These are phyloP conservation scores for Pterois miles DNA, from an alignment of 2,797 vertebrate genomes.

Conservation along the genomic window DNA sequence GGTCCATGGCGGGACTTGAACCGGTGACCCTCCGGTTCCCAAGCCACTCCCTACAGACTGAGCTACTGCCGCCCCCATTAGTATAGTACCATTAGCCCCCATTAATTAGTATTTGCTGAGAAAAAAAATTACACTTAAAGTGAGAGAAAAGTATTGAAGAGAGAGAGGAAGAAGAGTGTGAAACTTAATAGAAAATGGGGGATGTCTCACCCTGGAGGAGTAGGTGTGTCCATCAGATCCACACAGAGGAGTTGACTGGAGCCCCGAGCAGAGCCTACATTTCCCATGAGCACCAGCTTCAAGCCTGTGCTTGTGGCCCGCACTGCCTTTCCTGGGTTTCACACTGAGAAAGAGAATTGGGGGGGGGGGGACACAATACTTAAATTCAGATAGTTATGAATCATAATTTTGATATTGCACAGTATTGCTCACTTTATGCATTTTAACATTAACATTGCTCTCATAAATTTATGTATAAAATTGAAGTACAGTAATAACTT, in stretches of 20 bases:
- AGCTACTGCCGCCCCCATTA: too few species aligned
- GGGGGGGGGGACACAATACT: not conserved
- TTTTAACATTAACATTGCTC: not conserved
- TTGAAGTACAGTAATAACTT: slow-evolving; percentile 9
- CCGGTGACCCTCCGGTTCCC: too few species aligned
- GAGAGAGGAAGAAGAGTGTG: not conserved
- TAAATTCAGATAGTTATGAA: not conserved
- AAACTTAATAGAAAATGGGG: not conserved
- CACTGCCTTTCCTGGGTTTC: slow-evolving; percentile 90
- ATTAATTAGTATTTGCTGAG: not conserved
- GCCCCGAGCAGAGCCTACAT: slow-evolving; percentile 86
- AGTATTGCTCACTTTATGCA: not conserved
- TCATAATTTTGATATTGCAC: not conserved
- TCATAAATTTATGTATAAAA: slow-evolving; percentile 3
- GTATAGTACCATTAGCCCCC: too few species aligned
- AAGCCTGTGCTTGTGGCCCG: slow-evolving; percentile 86
- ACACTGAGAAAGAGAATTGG: slow-evolving; percentile 69
- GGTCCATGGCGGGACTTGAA: too few species aligned
- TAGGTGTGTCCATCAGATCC: slow-evolving; percentile 89
- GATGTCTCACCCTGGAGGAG: slow-evolving; percentile 80
- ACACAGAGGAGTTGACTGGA: slow-evolving; percentile 81
- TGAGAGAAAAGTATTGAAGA: not conserved
- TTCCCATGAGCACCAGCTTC: slow-evolving; percentile 84
- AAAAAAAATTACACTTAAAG: not conserved
- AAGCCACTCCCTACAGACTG: too few species aligned